phyloP scores from a whole-genome alignment of 92 coral and sea anemone genomes.

The Parazoanthus swiftii region DNA sequence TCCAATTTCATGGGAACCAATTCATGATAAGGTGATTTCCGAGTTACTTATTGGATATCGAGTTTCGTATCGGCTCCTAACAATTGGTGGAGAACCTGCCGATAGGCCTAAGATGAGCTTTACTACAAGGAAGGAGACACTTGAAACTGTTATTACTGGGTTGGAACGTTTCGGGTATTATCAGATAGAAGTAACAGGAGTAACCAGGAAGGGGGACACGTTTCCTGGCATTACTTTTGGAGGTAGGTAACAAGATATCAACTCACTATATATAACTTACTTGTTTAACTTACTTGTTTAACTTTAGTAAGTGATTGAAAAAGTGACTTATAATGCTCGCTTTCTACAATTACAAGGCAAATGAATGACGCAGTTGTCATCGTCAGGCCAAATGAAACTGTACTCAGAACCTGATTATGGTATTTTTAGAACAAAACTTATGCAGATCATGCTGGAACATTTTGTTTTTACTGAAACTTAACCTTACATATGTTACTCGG shows the following conservation, averaged over 20 bases:
- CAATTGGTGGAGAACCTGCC: constrained; percentile 13
- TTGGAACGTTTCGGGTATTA: constrained; percentile 21
- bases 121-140: constrained; percentile 21
- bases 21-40: constrained; percentile 33
- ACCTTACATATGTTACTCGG: too few relatives aligned
- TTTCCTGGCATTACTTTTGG: constrained; percentile 32
- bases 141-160: constrained; percentile 7
- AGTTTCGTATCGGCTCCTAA: constrained; percentile 21
- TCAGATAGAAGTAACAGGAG: constrained; percentile 11
- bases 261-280: not conserved
- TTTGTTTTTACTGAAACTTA: too few relatives aligned
- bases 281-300: not conserved
- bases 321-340: too few relatives aligned
- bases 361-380: too few relatives aligned
- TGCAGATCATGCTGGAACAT: too few relatives aligned
- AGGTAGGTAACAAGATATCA: not conserved
- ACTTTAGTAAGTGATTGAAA: not conserved
- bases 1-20: constrained; percentile 51
- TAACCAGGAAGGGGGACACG: constrained; percentile 26
- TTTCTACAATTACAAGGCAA: too few relatives aligned
- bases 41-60: constrained; percentile 42
- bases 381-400: too few relatives aligned
- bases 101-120: constrained; percentile 4
- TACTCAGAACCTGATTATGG: too few relatives aligned
- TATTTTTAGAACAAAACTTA: too few relatives aligned